Percentiles rank a stretch among this genome's conserved stretches.
These are phyloP conservation scores for Phodopus roborovskii DNA, from an alignment of 2,113 vertebrate species.

Conservation along the genomic window DNA sequence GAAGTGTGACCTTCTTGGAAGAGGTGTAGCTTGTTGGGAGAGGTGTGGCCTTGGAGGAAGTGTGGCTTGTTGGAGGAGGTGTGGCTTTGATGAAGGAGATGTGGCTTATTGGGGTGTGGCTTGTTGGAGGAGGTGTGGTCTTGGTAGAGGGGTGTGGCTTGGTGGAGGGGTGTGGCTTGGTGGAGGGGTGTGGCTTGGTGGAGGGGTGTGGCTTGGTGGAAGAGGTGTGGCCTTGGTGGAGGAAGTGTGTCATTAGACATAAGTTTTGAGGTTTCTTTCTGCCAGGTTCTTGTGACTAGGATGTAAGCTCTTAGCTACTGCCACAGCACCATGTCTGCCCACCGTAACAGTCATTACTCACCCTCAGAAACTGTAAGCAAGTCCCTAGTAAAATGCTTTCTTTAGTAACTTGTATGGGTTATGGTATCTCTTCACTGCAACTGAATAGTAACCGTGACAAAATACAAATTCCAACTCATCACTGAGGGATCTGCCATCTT, in stretches of 20 bases:
- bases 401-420: neutral
- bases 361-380: neutral
- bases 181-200: too few species aligned
- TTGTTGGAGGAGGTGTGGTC: too few species aligned
- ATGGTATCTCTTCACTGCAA: neutral
- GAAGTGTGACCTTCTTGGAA: too few species aligned
- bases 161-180: too few species aligned
- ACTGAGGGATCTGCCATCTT: neutral
- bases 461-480: neutral
- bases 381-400: neutral
- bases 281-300: neutral
- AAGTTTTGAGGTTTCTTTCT: neutral
- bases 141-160: neutral
- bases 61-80: neutral
- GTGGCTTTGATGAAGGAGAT: neutral
- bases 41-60: too few species aligned
- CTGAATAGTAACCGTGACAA: neutral
- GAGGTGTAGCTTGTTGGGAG: neutral
- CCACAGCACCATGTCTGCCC: neutral
- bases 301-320: neutral
- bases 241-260: neutral
- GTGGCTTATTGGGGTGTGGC: too few species aligned
- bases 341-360: neutral
- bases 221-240: neutral
- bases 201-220: neutral